Evolutionary conservation across 2,797 vertebrate genomes (phyloP).

Genomic region (Crax fasciolata): DNA sequence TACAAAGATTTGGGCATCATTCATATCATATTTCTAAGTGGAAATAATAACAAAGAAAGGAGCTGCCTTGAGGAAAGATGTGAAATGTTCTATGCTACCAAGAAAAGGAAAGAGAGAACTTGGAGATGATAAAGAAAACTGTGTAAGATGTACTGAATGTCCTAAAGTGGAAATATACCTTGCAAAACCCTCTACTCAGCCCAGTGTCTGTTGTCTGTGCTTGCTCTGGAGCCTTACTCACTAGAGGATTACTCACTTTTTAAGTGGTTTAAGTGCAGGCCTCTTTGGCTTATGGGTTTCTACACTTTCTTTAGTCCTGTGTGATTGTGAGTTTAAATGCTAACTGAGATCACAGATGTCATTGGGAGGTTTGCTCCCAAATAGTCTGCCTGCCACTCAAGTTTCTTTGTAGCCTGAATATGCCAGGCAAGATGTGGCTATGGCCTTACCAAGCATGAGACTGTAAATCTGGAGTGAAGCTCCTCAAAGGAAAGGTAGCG

Average conservation of each 20-base stretch:
- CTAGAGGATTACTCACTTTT: background rate
- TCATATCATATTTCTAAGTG: conserved; percentile 46
- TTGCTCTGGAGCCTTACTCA: background rate
- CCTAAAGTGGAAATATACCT: background rate
- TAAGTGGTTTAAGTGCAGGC: background rate
- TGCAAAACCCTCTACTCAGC: background rate
- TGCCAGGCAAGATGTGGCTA: background rate
- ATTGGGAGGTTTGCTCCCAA: background rate
- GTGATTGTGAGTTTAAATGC: conserved; percentile 6
- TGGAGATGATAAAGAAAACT: conserved; percentile 3
- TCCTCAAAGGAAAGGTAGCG: background rate
- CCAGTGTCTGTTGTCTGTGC: background rate
- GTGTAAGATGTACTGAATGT: background rate
- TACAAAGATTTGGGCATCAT: background rate
- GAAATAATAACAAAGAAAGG: conserved; percentile 28
- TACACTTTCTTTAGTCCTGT: background rate
- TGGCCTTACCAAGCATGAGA: background rate
- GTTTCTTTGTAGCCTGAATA: background rate
- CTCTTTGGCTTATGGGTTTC: background rate
- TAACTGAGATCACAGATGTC: background rate
- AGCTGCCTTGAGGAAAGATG: background rate
- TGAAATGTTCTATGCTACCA: background rate
- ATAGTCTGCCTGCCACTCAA: background rate
- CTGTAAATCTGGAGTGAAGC: background rate
- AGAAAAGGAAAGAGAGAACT: background rate